A percentile compares a stretch with the other conserved stretches of the same genome.
Evolutionary conservation across 2,888 invertebrate genomes (phyloP).

Genomic region (Lithophane socia): DNA sequence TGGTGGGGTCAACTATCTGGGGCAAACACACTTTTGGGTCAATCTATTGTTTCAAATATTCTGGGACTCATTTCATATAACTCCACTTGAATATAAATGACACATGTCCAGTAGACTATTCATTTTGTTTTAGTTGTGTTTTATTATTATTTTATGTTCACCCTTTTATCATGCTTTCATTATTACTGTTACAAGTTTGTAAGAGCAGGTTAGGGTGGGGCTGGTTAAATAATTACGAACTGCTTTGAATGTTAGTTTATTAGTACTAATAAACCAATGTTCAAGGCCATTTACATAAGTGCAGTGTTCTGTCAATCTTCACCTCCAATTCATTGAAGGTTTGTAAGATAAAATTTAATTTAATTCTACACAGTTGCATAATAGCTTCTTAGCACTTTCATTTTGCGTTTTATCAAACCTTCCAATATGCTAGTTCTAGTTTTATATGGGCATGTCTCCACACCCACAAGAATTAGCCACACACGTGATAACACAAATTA

Average conservation of each 20-base stretch:
- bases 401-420: background rate
- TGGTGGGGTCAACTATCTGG: constrained; percentile 9
- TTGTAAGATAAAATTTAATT: background rate
- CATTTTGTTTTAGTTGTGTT: constrained; percentile 17
- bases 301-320: background rate
- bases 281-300: constrained; percentile 17
- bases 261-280: background rate
- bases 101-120: constrained; percentile 35
- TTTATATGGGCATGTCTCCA: background rate
- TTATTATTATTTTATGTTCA: constrained; percentile 13
- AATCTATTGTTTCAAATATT: constrained; percentile 20
- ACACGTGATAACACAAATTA: background rate
- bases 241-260: background rate
- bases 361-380: background rate
- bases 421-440: constrained; percentile 48
- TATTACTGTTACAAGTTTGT: constrained; percentile 37
- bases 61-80: constrained; percentile 28
- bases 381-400: background rate
- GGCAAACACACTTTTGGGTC: constrained; percentile 10
- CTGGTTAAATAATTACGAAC: background rate
- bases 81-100: background rate
- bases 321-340: constrained; percentile 18
- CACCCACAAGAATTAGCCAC: constrained; percentile 5
- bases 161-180: constrained; percentile 41
- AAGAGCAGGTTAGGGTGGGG: constrained; percentile 49